Conservation (phyloP, 2,113 vertebrate genomes). For the Ovis canadensis region DNA sequence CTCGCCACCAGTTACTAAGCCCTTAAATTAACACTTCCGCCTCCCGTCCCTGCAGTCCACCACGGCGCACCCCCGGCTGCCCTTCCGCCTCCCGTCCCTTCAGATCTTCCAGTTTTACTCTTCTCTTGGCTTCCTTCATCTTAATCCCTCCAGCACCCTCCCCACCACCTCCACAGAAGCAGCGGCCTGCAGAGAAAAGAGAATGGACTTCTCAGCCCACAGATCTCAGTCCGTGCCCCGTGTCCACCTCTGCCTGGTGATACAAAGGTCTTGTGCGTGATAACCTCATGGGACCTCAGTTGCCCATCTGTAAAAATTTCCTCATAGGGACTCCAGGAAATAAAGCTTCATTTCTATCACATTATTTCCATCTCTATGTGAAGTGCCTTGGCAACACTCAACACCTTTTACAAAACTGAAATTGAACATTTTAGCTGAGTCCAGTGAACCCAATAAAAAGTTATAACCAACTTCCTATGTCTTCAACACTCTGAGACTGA, state of each 20-base stretch:
- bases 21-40: not conserved
- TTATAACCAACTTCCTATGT: not conserved
- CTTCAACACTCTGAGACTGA: not conserved
- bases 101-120: not conserved
- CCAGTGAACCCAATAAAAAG: not conserved
- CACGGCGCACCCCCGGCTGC: accelerated
- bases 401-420: not conserved
- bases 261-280: not conserved
- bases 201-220: accelerated
- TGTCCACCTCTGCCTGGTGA: not conserved
- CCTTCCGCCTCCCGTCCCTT: not conserved
- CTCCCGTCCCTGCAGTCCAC: not conserved
- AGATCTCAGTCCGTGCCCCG: not conserved
- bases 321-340: not conserved
- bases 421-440: not conserved
- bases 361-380: not conserved
- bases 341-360: not conserved
- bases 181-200: not conserved
- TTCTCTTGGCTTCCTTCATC: not conserved
- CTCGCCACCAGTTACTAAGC: not conserved
- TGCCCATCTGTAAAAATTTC: not conserved
- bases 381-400: not conserved
- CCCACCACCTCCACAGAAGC: too few relatives aligned
- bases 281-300: not conserved
- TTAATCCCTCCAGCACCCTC: not conserved